A percentile compares a stretch with the other conserved stretches of the same genome.
These are phyloP conservation scores for Sycophila texana DNA, from an alignment of 2,888 invertebrate genomes.

Conservation along the genomic window DNA sequence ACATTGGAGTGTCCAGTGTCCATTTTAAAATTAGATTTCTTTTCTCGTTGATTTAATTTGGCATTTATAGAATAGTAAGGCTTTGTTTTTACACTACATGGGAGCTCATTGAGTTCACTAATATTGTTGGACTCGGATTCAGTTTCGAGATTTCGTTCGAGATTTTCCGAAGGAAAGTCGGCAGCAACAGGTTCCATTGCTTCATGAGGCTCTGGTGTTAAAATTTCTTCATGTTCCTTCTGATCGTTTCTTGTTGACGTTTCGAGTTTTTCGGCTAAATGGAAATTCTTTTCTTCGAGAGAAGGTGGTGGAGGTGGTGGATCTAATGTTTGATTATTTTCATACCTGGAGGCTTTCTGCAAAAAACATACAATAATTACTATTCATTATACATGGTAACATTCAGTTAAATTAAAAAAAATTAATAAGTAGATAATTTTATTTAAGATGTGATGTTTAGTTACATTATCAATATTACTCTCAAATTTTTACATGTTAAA, in stretches of 20 bases:
- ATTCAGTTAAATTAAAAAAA: slow-evolving; percentile 15
- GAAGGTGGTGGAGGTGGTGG: slow-evolving; percentile 52
- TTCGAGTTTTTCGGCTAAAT: slow-evolving; percentile 53
- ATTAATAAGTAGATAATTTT: background rate
- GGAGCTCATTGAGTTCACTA: slow-evolving; percentile 64
- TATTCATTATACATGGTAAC: slow-evolving; percentile 5
- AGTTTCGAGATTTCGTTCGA: slow-evolving; percentile 63
- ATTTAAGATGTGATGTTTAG: background rate
- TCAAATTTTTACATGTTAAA: background rate
- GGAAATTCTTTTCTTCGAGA: slow-evolving; percentile 53
- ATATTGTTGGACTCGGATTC: slow-evolving; percentile 68
- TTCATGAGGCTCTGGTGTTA: slow-evolving; percentile 56
- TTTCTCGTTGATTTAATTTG: slow-evolving; percentile 71
- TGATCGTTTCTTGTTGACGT: slow-evolving; percentile 55
- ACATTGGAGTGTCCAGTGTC: slow-evolving; percentile 54
- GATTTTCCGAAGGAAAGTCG: slow-evolving; percentile 53
- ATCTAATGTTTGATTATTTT: slow-evolving; percentile 66
- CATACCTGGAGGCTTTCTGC: slow-evolving; percentile 70
- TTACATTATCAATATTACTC: background rate
- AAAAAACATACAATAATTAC: slow-evolving; percentile 42
- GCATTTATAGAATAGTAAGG: slow-evolving; percentile 74
- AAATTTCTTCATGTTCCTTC: slow-evolving; percentile 60
- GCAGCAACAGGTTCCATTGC: slow-evolving; percentile 54
- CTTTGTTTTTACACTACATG: slow-evolving; percentile 73
- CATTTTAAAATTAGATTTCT: slow-evolving; percentile 60